Conservation (phyloP, 2,113 vertebrate species). For the Lampris incognitus region DNA sequence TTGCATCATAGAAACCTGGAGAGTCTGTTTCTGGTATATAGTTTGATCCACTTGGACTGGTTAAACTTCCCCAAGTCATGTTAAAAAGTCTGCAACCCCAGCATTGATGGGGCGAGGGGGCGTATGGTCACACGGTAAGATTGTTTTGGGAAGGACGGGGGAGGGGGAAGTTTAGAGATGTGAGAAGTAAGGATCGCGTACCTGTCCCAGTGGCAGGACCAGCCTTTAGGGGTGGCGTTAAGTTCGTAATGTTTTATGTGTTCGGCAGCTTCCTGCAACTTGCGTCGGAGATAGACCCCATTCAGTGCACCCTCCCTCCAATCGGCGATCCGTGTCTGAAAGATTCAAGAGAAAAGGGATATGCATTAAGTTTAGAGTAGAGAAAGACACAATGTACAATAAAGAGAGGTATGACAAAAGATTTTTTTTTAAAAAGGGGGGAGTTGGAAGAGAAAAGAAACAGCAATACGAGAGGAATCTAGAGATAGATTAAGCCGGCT, state of each 20-base stretch:
- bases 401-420: neutral
- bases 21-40: constrained; percentile 73
- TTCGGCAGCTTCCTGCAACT: constrained; percentile 97
- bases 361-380: neutral
- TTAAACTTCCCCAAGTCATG: constrained; percentile 78
- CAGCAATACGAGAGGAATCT: constrained; percentile 2
- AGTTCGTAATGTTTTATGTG: constrained; percentile 99
- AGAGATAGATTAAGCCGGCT: constrained; percentile 31
- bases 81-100: constrained; percentile 73
- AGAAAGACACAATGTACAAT: neutral
- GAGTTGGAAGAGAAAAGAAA: neutral
- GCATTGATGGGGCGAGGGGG: constrained; percentile 46
- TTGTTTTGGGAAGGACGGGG: constrained; percentile 72
- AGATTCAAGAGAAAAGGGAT: neutral
- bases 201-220: constrained; percentile 99
- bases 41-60: constrained; percentile 68
- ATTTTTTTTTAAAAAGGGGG: neutral
- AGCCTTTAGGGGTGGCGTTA: constrained; percentile 99
- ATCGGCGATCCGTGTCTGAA: constrained; percentile 95
- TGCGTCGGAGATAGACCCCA: constrained; percentile 97
- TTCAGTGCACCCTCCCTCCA: constrained; percentile 98
- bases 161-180: constrained; percentile 92
- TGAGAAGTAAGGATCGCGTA: constrained; percentile 99
- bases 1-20: constrained; percentile 70
- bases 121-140: constrained; percentile 84